Evolutionary conservation across 2,113 vertebrate genomes (phyloP).

Genomic region (Daphoenositta chrysoptera): DNA sequence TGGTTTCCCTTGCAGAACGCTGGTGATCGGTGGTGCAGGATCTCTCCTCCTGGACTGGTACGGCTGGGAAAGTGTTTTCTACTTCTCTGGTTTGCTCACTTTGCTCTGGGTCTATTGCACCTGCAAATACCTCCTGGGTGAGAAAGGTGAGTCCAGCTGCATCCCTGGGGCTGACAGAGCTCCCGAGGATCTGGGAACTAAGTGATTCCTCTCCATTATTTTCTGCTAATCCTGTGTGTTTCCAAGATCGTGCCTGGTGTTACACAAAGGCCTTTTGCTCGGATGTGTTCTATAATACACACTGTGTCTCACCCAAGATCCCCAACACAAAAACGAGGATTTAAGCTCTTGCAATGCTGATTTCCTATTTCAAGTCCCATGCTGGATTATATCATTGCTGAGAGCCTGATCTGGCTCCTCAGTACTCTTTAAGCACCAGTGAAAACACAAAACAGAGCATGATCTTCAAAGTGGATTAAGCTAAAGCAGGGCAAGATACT

Average conservation of each 20-base stretch:
- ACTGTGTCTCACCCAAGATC: not conserved
- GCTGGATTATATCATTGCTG: not conserved
- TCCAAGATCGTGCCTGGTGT: not conserved
- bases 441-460: conserved; percentile 24
- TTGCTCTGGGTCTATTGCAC: conserved; percentile 90
- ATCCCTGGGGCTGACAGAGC: not conserved
- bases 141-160: conserved; percentile 73
- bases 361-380: not conserved
- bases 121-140: conserved; percentile 87
- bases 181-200: rapidly evolving
- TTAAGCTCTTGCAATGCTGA: not conserved
- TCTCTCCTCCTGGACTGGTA: conserved; percentile 90
- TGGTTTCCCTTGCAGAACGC: conserved; percentile 70
- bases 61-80: conserved; percentile 93
- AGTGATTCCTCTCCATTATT: not conserved
- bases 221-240: not conserved
- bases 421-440: not conserved
- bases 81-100: conserved; percentile 85
- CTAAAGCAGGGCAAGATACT: conserved; percentile 37
- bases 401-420: conserved; percentile 17
- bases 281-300: rapidly evolving
- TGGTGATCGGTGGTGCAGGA: conserved; percentile 87
- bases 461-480: conserved; percentile 60
- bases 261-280: not conserved
- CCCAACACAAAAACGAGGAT: not conserved